Conservation (phyloP, 2,797 vertebrate species). For the Syncerus caffer region DNA sequence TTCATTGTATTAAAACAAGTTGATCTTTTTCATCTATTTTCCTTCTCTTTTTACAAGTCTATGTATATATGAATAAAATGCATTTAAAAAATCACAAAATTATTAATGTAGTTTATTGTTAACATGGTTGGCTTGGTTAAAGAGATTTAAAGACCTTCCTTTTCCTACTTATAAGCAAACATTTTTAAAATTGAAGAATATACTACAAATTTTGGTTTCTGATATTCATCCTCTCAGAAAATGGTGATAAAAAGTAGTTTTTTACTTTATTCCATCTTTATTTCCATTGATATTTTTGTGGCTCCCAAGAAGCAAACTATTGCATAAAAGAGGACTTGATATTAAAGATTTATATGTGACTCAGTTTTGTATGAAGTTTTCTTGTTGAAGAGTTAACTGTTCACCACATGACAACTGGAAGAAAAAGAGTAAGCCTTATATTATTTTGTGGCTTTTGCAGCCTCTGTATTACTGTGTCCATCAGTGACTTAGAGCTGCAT, state of each 20-base stretch:
- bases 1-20: not conserved
- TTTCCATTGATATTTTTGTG: slow-evolving; percentile 20
- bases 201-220: slow-evolving; percentile 37
- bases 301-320: slow-evolving; percentile 22
- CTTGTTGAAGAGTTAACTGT: slow-evolving; percentile 26
- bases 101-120: slow-evolving; percentile 35
- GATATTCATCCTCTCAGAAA: not conserved
- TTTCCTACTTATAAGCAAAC: not conserved
- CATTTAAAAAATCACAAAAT: not conserved
- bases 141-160: slow-evolving; percentile 18
- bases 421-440: slow-evolving; percentile 28
- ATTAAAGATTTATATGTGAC: slow-evolving; percentile 38
- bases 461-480: not conserved
- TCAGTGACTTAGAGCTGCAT: not conserved
- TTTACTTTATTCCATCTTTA: not conserved
- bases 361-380: slow-evolving; percentile 51
- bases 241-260: slow-evolving; percentile 17
- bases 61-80: slow-evolving; percentile 15
- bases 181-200: slow-evolving; percentile 28
- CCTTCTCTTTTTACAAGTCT: not conserved
- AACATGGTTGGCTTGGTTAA: slow-evolving; percentile 23
- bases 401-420: slow-evolving; percentile 43
- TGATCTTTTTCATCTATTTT: not conserved
- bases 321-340: slow-evolving; percentile 4
- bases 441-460: slow-evolving; percentile 24